Percentiles rank a stretch among this genome's conserved stretches.
These are phyloP conservation scores for Chalcis sispes DNA, from an alignment of 2,888 invertebrate species.

Conservation along the genomic window DNA sequence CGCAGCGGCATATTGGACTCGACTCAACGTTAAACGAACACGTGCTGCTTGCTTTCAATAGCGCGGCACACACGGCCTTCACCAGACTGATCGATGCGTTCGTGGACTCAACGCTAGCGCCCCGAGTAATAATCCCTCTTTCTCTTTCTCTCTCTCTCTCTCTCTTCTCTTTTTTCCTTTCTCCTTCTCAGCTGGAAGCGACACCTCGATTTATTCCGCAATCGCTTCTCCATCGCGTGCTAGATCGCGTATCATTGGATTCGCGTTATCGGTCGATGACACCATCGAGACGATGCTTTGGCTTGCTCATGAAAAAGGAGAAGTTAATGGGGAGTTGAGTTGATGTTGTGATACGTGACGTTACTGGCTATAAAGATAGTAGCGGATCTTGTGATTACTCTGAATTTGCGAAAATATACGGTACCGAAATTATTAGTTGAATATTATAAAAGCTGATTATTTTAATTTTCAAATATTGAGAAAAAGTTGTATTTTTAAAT, in stretches of 20 bases:
- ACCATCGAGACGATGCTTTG: not conserved
- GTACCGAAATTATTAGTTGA: too few relatives aligned
- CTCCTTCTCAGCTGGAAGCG: conserved; percentile 59
- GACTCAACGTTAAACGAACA: conserved; percentile 4
- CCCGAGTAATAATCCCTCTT: conserved; percentile 42
- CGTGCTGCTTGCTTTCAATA: conserved; percentile 21
- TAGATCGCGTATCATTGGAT: conserved; percentile 46
- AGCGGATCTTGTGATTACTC: too few relatives aligned
- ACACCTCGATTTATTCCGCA: conserved; percentile 61
- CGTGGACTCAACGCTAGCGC: conserved; percentile 40
- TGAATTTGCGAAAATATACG: too few relatives aligned
- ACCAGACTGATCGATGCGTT: conserved; percentile 52
- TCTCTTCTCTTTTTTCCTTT: conserved; percentile 39
- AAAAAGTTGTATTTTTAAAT: too few relatives aligned
- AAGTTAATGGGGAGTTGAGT: not conserved
- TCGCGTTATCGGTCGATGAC: conserved; percentile 31
- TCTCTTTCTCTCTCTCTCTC: conserved; percentile 48
- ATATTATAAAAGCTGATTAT: too few relatives aligned
- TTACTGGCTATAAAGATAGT: too few relatives aligned
- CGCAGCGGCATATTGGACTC: conserved; percentile 16
- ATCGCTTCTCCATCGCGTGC: conserved; percentile 14
- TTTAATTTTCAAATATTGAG: too few relatives aligned
- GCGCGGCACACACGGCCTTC: not conserved
- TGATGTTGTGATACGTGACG: too few relatives aligned
- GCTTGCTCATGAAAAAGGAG: not conserved